phyloP scores from a whole-genome alignment of 2,797 vertebrate species.

The Parauchenoglanis punctatus region DNA sequence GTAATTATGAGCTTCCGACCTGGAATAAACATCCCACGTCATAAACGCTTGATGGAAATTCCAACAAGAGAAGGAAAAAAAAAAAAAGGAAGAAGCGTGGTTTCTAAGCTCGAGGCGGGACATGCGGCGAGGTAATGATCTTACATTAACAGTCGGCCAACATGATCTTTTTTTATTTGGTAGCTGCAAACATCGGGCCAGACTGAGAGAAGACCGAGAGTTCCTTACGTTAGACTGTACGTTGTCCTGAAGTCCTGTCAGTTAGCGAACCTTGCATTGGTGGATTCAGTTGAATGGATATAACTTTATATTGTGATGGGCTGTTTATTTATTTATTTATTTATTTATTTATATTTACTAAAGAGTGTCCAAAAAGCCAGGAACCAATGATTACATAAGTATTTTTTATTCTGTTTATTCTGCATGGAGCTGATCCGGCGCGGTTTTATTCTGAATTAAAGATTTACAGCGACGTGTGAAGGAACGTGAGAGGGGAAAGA shows the following conservation, averaged over 20 bases:
- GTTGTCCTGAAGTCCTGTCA: neutral
- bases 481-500: neutral
- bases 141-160: neutral
- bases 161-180: neutral
- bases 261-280: neutral
- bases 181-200: neutral
- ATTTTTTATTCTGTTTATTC: neutral
- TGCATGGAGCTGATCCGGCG: neutral
- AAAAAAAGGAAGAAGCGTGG: no score
- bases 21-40: neutral
- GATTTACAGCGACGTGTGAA: neutral
- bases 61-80: neutral
- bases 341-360: neutral
- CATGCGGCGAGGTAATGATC: neutral
- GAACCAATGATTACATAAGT: neutral
- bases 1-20: conserved; percentile 30
- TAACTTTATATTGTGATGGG: neutral
- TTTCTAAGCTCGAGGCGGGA: neutral
- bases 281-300: neutral
- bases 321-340: neutral
- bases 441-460: neutral
- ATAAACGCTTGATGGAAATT: conserved; percentile 7
- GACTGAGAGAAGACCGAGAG: neutral
- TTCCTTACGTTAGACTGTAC: neutral
- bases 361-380: neutral